A percentile compares a stretch with the other conserved stretches of the same genome.
Evolutionary conservation across 1,140 invertebrate species (phyloP).

Genomic region (Steinernema feltiae): DNA sequence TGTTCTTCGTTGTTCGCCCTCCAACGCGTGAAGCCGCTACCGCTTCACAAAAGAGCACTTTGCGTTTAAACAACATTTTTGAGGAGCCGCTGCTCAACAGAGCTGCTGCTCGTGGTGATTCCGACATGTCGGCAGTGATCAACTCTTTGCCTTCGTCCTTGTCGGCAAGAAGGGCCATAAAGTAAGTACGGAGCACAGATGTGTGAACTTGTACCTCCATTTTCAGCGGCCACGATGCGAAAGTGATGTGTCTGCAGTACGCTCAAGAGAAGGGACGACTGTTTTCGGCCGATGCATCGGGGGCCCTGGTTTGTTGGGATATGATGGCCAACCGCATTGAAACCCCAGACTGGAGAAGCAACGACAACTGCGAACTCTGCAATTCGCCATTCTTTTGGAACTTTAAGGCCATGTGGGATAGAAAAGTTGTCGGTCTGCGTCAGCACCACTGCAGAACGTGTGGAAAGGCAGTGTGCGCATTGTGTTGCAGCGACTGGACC

Average conservation of each 20-base stretch:
- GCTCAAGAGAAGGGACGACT: conserved; percentile 72
- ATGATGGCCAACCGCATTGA: conserved; percentile 73
- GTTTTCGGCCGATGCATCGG: conserved; percentile 88
- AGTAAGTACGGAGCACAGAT: conserved; percentile 33
- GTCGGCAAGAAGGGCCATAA: conserved; percentile 80
- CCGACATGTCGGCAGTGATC: conserved; percentile 7
- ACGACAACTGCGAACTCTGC: conserved; percentile 86
- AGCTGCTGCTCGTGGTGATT: too few species aligned
- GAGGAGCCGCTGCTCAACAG: too few species aligned
- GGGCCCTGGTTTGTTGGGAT: conserved; percentile 88
- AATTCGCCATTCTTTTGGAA: conserved; percentile 93
- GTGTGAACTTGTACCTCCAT: conserved; percentile 17
- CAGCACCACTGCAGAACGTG: conserved; percentile 68
- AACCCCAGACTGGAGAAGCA: conserved; percentile 87
- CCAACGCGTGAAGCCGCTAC: too few species aligned
- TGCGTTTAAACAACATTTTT: too few species aligned
- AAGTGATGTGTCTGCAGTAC: conserved; percentile 67
- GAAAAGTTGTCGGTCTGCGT: conserved; percentile 66
- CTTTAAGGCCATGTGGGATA: conserved; percentile 91
- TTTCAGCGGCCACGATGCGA: conserved; percentile 60
- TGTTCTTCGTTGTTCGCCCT: too few species aligned
- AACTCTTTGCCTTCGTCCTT: not conserved
- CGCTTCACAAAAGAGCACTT: too few species aligned
- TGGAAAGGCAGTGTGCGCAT: conserved; percentile 72
- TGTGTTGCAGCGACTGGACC: conserved; percentile 78